phyloP scores from a whole-genome alignment of 2,797 vertebrate species.

The Sciaenops ocellatus region DNA sequence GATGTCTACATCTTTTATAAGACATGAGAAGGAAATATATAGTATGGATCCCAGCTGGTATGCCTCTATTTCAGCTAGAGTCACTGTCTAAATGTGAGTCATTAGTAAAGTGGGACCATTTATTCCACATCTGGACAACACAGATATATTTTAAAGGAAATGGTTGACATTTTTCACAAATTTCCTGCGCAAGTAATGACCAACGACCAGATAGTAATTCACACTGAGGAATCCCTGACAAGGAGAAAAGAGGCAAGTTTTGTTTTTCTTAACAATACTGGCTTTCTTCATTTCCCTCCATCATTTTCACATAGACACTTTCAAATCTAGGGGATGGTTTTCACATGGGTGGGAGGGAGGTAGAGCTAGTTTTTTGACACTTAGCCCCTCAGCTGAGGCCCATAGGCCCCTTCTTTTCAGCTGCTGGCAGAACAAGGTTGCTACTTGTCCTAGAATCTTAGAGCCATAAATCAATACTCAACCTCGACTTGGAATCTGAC shows the following conservation, averaged over 20 bases:
- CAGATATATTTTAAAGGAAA: slow-evolving; percentile 55
- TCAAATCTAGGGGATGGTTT: slow-evolving; percentile 52
- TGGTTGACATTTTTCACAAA: slow-evolving; percentile 46
- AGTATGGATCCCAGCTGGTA: slow-evolving; percentile 17
- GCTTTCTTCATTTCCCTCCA: slow-evolving; percentile 57
- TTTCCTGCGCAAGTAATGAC: slow-evolving; percentile 62
- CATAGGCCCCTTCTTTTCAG: slow-evolving; percentile 57
- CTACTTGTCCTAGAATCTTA: slow-evolving; percentile 55
- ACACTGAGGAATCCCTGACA: slow-evolving; percentile 44
- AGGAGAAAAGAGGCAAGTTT: slow-evolving; percentile 45
- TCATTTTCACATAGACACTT: slow-evolving; percentile 54
- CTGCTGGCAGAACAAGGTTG: slow-evolving; percentile 63
- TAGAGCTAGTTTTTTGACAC: slow-evolving; percentile 54
- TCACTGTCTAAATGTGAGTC: slow-evolving; percentile 12
- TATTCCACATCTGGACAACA: slow-evolving; percentile 23
- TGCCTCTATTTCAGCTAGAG: slow-evolving; percentile 2
- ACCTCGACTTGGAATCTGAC: slow-evolving; percentile 38
- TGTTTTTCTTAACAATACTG: slow-evolving; percentile 68
- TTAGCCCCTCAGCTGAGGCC: slow-evolving; percentile 56
- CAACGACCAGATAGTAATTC: slow-evolving; percentile 59
- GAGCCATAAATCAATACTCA: slow-evolving; percentile 60
- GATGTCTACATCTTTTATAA: slow-evolving; percentile 7
- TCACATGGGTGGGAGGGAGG: slow-evolving; percentile 53
- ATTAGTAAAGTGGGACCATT: slow-evolving; percentile 35
- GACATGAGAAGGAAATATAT: slow-evolving; percentile 16